Conservation (phyloP, 2,113 vertebrate species). For the Xiphophorus maculatus region DNA sequence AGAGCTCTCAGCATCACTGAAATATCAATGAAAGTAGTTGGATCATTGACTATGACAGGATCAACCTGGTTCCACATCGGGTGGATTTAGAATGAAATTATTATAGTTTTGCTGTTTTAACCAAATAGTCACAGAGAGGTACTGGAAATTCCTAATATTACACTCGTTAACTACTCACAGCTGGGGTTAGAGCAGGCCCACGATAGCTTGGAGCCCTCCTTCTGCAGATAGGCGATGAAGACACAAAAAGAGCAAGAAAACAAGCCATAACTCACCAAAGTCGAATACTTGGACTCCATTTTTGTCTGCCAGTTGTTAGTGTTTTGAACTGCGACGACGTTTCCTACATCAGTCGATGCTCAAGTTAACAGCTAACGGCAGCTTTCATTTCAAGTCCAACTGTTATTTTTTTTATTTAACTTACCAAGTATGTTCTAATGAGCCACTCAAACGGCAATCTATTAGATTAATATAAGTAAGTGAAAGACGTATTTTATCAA, state of each 20-base stretch:
- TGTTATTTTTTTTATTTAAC: background rate
- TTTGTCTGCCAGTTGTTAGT: background rate
- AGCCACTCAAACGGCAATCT: background rate
- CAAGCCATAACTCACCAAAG: conserved; percentile 28
- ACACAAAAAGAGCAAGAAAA: background rate
- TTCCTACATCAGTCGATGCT: background rate
- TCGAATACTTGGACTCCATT: conserved; percentile 50
- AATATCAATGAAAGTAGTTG: no score
- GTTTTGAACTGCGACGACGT: background rate
- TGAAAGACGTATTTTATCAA: rapidly evolving
- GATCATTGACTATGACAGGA: no score
- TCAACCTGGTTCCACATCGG: no score
- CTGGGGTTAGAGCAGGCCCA: background rate
- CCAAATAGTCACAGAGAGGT: no score
- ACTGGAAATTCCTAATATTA: no score
- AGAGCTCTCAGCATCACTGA: no score
- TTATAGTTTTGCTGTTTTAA: no score
- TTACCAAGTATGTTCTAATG: background rate
- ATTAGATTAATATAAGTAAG: background rate
- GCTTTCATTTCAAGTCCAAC: background rate
- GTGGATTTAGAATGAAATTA: no score
- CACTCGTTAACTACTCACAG: background rate
- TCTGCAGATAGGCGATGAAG: background rate
- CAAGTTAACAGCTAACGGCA: conserved; percentile 16
- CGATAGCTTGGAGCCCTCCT: background rate